phyloP scores from a whole-genome alignment of 2,888 invertebrate genomes.

The Chrysolina americana region DNA sequence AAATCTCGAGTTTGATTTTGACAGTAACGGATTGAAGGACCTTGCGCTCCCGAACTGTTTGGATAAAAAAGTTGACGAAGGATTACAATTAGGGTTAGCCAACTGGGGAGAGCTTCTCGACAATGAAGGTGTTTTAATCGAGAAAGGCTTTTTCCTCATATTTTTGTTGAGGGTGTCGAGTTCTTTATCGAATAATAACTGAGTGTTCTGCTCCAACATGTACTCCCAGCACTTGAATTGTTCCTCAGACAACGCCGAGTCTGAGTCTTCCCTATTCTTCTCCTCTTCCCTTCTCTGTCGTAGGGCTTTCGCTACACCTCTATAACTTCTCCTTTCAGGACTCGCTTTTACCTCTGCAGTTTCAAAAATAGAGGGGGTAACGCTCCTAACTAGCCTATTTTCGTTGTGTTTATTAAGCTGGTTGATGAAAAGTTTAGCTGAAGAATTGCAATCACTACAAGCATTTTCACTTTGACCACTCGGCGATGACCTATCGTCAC shows the following conservation, averaged over 20 bases:
- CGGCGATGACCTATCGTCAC: slow-evolving; percentile 85
- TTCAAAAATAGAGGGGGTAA: slow-evolving; percentile 66
- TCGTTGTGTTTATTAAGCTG: slow-evolving; percentile 66
- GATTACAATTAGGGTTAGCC: slow-evolving; percentile 63
- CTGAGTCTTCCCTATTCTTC: slow-evolving; percentile 71
- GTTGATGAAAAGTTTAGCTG: slow-evolving; percentile 67
- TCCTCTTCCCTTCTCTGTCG: slow-evolving; percentile 78
- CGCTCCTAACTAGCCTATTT: slow-evolving; percentile 62
- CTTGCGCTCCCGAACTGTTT: slow-evolving; percentile 86
- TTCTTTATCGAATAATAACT: slow-evolving; percentile 89
- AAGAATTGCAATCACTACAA: slow-evolving; percentile 69
- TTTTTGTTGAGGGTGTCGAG: slow-evolving; percentile 80
- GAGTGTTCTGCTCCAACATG: slow-evolving; percentile 92
- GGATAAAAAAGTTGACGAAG: slow-evolving; percentile 74
- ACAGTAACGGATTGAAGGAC: slow-evolving; percentile 79
- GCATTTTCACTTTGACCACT: slow-evolving; percentile 89
- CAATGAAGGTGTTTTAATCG: slow-evolving; percentile 72
- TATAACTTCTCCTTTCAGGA: slow-evolving; percentile 73
- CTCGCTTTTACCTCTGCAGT: slow-evolving; percentile 70
- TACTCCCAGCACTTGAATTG: slow-evolving; percentile 95
- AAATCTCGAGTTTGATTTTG: slow-evolving; percentile 75
- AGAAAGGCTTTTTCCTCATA: slow-evolving; percentile 72
- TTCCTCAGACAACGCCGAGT: slow-evolving; percentile 81
- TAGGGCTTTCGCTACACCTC: slow-evolving; percentile 76
- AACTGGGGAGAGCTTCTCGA: slow-evolving; percentile 82